phyloP scores from a whole-genome alignment of 1,140 invertebrate genomes.

The Venustaconcha ellipsiformis region DNA sequence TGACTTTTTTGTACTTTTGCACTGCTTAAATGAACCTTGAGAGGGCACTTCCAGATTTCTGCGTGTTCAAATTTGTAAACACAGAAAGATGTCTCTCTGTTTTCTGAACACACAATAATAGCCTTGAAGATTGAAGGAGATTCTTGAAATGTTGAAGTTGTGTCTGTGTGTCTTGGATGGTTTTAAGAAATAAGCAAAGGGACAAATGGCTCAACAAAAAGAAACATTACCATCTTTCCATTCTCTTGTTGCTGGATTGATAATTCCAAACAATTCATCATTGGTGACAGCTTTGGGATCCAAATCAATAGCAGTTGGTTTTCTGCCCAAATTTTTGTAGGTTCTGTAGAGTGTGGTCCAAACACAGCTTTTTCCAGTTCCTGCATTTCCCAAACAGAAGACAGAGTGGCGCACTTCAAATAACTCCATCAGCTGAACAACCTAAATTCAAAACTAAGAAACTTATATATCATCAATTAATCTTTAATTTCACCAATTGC shows the following conservation, averaged over 20 bases:
- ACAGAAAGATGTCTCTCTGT: no score
- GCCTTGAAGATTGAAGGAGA: no score
- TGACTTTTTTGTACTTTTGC: no score
- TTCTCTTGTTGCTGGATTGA: slow-evolving; percentile 93
- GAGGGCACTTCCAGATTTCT: no score
- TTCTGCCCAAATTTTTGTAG: slow-evolving; percentile 88
- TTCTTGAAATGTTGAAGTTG: no score
- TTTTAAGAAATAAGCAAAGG: no score
- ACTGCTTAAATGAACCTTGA: no score
- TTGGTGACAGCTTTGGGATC: slow-evolving; percentile 97
- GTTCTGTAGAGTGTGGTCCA: slow-evolving; percentile 92
- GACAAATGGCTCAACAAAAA: background rate
- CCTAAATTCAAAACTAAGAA: slow-evolving; percentile 67
- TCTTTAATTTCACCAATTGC: no score
- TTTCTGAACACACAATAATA: no score
- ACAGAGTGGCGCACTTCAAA: slow-evolving; percentile 94
- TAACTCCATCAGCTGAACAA: slow-evolving; percentile 92
- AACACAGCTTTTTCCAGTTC: slow-evolving; percentile 93
- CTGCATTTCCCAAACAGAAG: slow-evolving; percentile 92
- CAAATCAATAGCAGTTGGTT: slow-evolving; percentile 90
- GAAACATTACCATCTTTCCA: slow-evolving; percentile 88
- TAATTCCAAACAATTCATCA: slow-evolving; percentile 95
- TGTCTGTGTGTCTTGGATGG: no score
- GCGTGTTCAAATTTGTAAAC: no score
- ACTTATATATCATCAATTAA: slow-evolving; percentile 80